These are phyloP conservation scores for Leptoclinus maculatus DNA, from an alignment of 2,797 vertebrate genomes.

Conservation along the genomic window DNA sequence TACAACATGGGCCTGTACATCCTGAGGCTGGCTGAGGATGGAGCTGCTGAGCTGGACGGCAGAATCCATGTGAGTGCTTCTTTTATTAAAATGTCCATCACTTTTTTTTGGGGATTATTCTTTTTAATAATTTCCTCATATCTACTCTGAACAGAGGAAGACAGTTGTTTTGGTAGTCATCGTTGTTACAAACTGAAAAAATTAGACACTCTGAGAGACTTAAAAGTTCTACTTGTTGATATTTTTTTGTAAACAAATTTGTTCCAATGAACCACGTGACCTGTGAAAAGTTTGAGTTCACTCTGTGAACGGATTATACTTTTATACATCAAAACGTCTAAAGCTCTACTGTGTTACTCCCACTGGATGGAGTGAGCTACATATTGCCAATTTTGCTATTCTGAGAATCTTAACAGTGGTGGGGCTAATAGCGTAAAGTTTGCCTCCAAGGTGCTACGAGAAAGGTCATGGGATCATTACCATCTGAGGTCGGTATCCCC, in stretches of 20 bases:
- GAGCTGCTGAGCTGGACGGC: conserved; percentile 92
- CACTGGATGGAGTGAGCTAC: neutral
- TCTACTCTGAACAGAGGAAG: neutral
- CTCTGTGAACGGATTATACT: neutral
- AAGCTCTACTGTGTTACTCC: neutral
- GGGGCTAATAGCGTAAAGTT: neutral
- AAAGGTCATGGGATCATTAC: conserved; percentile 18
- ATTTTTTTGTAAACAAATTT: neutral
- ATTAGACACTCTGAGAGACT: neutral
- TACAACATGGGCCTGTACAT: conserved; percentile 99
- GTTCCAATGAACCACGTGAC: neutral
- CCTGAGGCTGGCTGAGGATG: conserved; percentile 95
- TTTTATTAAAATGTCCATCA: neutral
- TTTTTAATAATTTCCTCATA: too few species aligned
- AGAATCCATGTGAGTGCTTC: conserved; percentile 92
- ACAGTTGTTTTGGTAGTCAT: neutral
- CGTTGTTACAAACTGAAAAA: neutral
- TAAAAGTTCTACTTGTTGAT: neutral
- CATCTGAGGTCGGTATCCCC: neutral
- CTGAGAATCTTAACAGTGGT: neutral
- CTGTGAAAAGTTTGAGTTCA: neutral
- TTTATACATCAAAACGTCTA: neutral
- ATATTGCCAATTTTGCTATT: neutral
- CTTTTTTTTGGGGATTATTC: too few species aligned
- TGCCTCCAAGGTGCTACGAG: neutral